Base-by-base conservation (phyloP, 1,140 invertebrate genomes). In the Myzus persicae region DNA sequence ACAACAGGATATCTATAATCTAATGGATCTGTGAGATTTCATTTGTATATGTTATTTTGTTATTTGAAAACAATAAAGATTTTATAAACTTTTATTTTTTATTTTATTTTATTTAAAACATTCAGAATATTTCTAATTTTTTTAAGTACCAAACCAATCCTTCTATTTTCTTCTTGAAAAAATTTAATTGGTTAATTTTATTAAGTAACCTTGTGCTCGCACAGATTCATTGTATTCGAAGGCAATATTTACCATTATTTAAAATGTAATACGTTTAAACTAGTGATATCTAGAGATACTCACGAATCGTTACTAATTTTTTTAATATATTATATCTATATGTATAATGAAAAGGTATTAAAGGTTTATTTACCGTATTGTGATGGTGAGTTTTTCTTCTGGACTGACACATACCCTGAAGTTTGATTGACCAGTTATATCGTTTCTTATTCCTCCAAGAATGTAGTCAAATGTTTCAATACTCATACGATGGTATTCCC, bases 381-480 rank as follows among this genome's bases (percentile, higher is more conserved):
- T 82, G 81, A 82, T 82, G 20, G 38, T 82, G 81, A 82, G 81
- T 82, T 82, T 82, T 82, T 42, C 81, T 82, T 82, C 81, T 82
- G 81, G 36, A 40, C 81, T 82, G 81, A 82, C 81, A 82, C 81
- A 82, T 82, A 82, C 81, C 38, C 81, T 82, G 81, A 82, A 82
- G 20, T 82, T 82, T 40, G 81, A 82, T 82, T 42, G 81, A 9
- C 81, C 81, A 82, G 36, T 82, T 82, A 82, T 82, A 4, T 82
- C 81, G 38, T 82, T 82, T 82, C 81, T 82, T 82, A 82, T 82
- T 82, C 81, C 81, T 82, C 38, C 81, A 82, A 82, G 81, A 82
- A 82, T 82, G 38, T 82, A 82, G 81, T 82, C 38, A 82, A 82
- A 82, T 82, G 81, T 82, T 40, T 82, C 81, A 82, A 82, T 82